Conservation (phyloP, 2,113 vertebrate species). For the Hemichromis elongatus region DNA sequence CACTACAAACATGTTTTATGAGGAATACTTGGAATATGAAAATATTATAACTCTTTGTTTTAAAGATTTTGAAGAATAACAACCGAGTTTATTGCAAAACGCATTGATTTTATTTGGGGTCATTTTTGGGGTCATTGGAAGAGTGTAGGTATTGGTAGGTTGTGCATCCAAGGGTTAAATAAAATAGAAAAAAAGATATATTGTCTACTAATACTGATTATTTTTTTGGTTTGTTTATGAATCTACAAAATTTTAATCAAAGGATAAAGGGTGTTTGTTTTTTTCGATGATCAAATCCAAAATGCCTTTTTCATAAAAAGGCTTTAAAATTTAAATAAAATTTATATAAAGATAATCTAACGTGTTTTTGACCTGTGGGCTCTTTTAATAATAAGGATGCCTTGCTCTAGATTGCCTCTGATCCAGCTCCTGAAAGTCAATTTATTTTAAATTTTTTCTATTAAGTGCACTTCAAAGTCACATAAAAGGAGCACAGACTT, state of each 20-base stretch:
- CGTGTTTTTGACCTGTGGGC: not conserved
- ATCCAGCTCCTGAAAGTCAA: not conserved
- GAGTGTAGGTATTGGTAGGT: too few relatives aligned
- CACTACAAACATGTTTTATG: too few relatives aligned
- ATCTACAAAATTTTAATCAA: not conserved
- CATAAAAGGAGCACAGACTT: not conserved
- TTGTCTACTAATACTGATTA: not conserved
- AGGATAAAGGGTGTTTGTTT: not conserved
- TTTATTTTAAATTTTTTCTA: not conserved
- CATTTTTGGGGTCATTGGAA: too few relatives aligned
- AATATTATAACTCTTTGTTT: too few relatives aligned
- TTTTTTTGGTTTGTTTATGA: not conserved
- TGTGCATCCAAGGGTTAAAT: too few relatives aligned
- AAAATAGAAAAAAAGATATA: fast-evolving
- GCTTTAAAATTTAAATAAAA: not conserved
- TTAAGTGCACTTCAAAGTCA: not conserved
- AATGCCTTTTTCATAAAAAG: not conserved
- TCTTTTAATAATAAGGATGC: not conserved
- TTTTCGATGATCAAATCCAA: not conserved
- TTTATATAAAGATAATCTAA: not conserved
- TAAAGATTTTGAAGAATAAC: too few relatives aligned
- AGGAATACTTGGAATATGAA: too few relatives aligned
- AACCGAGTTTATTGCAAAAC: too few relatives aligned
- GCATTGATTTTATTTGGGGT: too few relatives aligned
- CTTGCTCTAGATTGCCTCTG: not conserved